Base-by-base conservation (phyloP, 2,888 invertebrate genomes). In the Drosophila quinaria region DNA sequence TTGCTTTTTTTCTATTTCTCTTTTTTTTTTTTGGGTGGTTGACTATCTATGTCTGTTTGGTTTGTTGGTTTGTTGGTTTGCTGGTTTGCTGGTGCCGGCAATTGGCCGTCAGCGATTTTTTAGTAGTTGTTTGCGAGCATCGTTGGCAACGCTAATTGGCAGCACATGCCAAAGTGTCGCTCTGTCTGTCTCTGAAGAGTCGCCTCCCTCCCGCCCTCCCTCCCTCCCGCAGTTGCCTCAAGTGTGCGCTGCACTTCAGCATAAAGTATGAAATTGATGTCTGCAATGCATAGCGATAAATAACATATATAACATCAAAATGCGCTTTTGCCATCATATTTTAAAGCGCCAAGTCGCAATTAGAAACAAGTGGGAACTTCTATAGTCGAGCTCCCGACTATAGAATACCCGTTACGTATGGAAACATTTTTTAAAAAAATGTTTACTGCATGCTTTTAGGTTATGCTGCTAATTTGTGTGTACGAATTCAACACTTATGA, bases 151-250 rank as follows among this genome's bases (percentile, higher is more conserved):
- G 79, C 84, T 85, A 85, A 85, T 85, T 85, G 90, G 88, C 79
- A 82, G 79, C 89, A 87, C 80, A 87, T 89, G 89, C 79, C 88
- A 89, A 87, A 89, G 88, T 89, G 81, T 87, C 74, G 66, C 67
- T 62, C 60, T 49, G 64, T 59, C 60, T 41, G 47, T 49, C 66
- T 59, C 60, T 41, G 47, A 15, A 35, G 41, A 39, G 55, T 5
- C 39, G 37, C 49, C 25, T 4, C 2, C 22, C 22, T 22, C 5
- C 25, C 25, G 49, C 37, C 47, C n/a, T 5, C 9, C 63, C 39
- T 63, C 58, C 22, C 22, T 22, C 5, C 47, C n/a, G 3, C 9
- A n/a, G 11, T 41, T 54, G 61, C 63, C 39, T 70, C 58, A 54
- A 76, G 62, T 54, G 56, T 35, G 29, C 56, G 31, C 4, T 42